A percentile compares a stretch with the other conserved stretches of the same genome.
Conservation (phyloP, 2,113 vertebrate genomes). For the Procavia capensis region DNA sequence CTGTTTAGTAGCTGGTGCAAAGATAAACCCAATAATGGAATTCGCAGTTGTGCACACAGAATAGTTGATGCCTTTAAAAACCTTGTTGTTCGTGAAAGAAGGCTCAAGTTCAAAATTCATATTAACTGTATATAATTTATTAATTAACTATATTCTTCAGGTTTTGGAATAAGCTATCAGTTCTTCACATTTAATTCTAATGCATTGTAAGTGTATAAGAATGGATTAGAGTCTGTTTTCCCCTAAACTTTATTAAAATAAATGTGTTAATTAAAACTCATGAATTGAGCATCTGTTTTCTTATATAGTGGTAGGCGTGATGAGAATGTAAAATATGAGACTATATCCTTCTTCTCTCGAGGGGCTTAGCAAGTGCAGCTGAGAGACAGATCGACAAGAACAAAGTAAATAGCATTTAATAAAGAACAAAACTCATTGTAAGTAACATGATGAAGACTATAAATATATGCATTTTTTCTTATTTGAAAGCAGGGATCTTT, state of each 20-base stretch:
- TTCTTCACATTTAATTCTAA: conserved; percentile 48
- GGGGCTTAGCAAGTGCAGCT: not conserved
- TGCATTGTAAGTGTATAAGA: not conserved
- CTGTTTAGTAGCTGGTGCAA: not conserved
- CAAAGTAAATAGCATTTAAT: not conserved
- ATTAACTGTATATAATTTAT: not conserved
- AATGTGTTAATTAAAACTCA: conserved; percentile 61
- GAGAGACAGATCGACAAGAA: not conserved
- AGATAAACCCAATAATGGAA: not conserved
- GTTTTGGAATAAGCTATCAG: conserved; percentile 22
- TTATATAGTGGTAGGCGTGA: conserved; percentile 28
- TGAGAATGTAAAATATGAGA: not conserved
- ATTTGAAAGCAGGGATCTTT: not conserved
- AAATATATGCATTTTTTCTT: not conserved
- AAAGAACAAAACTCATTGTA: not conserved
- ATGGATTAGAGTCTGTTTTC: conserved; percentile 18
- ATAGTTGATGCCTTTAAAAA: not conserved
- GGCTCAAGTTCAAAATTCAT: not conserved
- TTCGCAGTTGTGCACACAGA: not conserved
- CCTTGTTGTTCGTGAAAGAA: not conserved
- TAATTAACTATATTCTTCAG: conserved; percentile 39
- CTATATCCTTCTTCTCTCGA: not conserved
- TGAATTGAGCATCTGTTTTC: conserved; percentile 62
- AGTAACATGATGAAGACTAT: not conserved
- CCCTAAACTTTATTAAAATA: conserved; percentile 56